Percentiles rank a stretch among this genome's conserved stretches.
These are phyloP conservation scores for Pemphigus obesinymphae DNA, from an alignment of 1,140 invertebrate species.

Conservation along the genomic window DNA sequence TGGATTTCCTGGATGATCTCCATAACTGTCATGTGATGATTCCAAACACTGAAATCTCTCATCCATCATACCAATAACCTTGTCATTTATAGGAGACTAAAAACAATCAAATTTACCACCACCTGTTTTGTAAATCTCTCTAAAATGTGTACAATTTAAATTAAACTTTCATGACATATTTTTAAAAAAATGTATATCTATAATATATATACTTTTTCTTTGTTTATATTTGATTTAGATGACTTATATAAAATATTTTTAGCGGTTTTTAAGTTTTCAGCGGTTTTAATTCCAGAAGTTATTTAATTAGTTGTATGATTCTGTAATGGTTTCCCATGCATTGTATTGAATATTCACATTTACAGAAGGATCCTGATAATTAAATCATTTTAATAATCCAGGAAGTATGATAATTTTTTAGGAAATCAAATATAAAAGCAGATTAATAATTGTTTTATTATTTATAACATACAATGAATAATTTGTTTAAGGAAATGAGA, in stretches of 20 bases:
- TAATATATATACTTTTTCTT: background rate
- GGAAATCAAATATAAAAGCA: background rate
- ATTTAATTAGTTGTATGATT: background rate
- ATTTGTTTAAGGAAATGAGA: background rate
- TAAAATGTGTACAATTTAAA: background rate
- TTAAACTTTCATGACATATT: too few relatives aligned
- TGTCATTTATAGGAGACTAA: background rate
- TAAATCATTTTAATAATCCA: too few relatives aligned
- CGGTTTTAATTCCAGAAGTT: background rate
- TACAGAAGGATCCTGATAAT: background rate
- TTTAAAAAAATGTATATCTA: too few relatives aligned
- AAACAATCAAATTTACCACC: background rate
- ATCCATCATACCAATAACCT: background rate
- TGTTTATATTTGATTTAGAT: background rate
- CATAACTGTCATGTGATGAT: background rate
- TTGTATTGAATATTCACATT: background rate
- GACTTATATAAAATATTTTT: background rate
- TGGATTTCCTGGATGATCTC: background rate
- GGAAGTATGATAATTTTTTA: background rate
- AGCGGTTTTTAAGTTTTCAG: background rate
- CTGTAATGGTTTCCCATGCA: background rate
- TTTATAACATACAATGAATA: background rate
- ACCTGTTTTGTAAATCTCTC: background rate
- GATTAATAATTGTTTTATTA: background rate
- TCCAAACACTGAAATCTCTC: background rate